Conservation (phyloP, 2,113 vertebrate genomes). For the Echinops telfairi region DNA sequence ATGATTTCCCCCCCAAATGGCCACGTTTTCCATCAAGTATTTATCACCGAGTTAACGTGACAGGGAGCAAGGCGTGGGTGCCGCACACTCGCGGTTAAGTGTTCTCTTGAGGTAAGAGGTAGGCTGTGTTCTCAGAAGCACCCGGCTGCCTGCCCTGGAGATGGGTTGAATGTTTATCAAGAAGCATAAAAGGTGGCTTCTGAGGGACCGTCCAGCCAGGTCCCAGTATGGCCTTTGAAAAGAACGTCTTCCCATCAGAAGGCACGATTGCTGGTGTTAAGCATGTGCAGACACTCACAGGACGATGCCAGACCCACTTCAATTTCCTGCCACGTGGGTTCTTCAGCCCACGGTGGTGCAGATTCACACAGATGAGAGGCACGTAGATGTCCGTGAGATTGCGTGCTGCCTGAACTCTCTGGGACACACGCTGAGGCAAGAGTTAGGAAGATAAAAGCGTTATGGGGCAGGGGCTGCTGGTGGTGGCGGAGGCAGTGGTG, state of each 20-base stretch:
- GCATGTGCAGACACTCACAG: background rate
- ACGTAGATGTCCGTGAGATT: no score
- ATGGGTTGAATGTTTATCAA: background rate
- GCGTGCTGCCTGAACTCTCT: background rate
- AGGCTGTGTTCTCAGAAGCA: background rate
- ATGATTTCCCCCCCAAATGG: background rate
- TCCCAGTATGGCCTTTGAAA: background rate
- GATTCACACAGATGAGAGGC: background rate
- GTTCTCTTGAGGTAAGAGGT: background rate
- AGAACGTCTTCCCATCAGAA: background rate
- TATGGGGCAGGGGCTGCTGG: no score
- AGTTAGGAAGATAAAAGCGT: background rate
- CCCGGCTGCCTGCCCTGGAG: no score
- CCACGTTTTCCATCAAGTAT: background rate
- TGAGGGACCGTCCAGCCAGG: no score
- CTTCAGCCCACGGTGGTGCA: background rate
- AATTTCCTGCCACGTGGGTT: background rate
- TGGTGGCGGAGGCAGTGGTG: background rate
- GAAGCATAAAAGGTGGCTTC: background rate
- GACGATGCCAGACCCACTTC: rapidly evolving
- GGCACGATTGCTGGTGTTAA: background rate
- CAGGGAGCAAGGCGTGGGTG: background rate
- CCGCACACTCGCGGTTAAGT: background rate
- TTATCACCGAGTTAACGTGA: background rate
- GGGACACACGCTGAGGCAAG: background rate